Conservation (phyloP, 2,888 invertebrate genomes). For the Nemapogon koenigi region DNA sequence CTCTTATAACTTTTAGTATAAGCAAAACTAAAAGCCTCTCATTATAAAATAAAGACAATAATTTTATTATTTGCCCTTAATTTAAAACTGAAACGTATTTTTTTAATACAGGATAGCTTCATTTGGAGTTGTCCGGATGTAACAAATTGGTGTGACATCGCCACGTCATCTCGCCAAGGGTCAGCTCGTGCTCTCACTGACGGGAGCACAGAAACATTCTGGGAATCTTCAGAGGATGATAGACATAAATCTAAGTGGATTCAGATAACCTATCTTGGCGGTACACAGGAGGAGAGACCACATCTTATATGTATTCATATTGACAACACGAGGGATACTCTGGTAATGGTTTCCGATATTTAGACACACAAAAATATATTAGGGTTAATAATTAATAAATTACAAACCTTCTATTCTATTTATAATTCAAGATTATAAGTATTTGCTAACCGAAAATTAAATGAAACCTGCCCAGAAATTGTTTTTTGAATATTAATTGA, state of each 20-base stretch:
- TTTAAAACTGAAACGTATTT: no score
- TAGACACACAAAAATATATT: no score
- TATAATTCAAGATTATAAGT: no score
- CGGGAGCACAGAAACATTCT: constrained; percentile 96
- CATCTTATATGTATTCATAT: constrained; percentile 86
- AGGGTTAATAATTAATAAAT: no score
- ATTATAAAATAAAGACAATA: constrained; percentile 7
- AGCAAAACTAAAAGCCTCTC: no score
- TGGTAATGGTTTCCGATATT: no score
- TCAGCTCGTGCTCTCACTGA: constrained; percentile 94
- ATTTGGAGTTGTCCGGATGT: constrained; percentile 77
- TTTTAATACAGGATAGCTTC: constrained; percentile 43
- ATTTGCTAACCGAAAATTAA: no score
- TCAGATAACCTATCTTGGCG: constrained; percentile 57
- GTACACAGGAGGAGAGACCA: constrained; percentile 61
- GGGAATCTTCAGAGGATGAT: constrained; percentile 99
- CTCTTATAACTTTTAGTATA: no score
- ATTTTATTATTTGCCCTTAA: constrained; percentile 14
- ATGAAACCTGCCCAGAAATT: no score
- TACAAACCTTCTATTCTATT: no score
- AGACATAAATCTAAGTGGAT: constrained; percentile 89
- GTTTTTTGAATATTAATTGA: no score
- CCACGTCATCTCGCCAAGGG: constrained; percentile 91
- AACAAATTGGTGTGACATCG: constrained; percentile 77
- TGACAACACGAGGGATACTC: constrained; percentile 92